Evolutionary conservation across 2,797 vertebrate genomes (phyloP).

Genomic region (Myripristis jacobus): DNA sequence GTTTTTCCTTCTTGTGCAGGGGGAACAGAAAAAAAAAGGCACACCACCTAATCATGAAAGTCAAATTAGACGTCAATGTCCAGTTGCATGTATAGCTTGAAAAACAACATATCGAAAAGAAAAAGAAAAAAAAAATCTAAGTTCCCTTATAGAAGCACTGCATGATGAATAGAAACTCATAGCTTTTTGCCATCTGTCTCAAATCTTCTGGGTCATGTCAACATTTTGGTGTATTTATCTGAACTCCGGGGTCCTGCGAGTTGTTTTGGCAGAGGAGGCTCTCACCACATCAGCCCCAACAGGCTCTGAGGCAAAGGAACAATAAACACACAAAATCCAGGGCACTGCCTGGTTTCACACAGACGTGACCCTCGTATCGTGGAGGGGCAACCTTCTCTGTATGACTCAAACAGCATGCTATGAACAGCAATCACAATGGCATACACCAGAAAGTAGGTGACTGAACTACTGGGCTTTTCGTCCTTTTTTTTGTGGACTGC

Average conservation of each 20-base stretch:
- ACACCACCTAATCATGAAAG: too few relatives aligned
- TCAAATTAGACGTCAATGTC: too few relatives aligned
- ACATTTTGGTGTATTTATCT: conserved; percentile 40
- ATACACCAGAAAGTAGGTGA: not conserved
- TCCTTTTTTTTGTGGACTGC: not conserved
- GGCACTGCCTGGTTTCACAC: conserved; percentile 38
- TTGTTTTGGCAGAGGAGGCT: conserved; percentile 51
- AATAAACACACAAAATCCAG: conserved; percentile 62
- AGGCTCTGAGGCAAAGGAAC: conserved; percentile 48
- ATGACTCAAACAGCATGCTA: conserved; percentile 2
- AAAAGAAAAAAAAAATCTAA: not conserved
- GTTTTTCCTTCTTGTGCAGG: too few relatives aligned
- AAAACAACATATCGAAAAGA: conserved; percentile 13
- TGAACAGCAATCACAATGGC: not conserved
- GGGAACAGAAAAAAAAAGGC: too few relatives aligned
- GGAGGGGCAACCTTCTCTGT: conserved; percentile 28
- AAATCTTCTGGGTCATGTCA: conserved; percentile 21
- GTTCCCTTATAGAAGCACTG: not conserved
- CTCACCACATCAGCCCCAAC: conserved; percentile 27
- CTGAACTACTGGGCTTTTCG: too few relatives aligned
- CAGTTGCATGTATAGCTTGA: not conserved
- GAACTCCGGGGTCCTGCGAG: conserved; percentile 36
- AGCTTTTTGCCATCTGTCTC: not conserved
- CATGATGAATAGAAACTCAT: not conserved
- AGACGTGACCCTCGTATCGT: conserved; percentile 40